Evolutionary conservation across 2,797 vertebrate species (phyloP).

Genomic region (Coendou prehensilis): DNA sequence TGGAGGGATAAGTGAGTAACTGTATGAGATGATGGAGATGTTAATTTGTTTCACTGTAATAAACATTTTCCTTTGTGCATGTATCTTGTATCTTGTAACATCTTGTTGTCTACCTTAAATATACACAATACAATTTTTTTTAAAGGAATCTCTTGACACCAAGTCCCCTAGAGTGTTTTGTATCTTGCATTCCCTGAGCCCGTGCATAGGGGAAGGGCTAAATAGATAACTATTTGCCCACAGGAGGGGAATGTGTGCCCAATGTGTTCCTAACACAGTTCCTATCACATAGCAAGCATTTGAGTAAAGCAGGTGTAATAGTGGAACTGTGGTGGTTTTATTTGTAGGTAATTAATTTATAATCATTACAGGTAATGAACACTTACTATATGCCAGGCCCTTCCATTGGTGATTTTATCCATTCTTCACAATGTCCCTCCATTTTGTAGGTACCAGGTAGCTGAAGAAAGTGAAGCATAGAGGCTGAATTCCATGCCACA

Average conservation of each 20-base stretch:
- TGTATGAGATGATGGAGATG: background rate
- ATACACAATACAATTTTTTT: background rate
- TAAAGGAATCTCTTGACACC: background rate
- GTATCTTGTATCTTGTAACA: background rate
- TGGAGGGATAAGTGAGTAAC: background rate
- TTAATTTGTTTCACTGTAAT: background rate
- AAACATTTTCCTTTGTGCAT: background rate
- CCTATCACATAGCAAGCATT: no score
- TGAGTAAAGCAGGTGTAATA: background rate
- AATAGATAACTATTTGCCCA: background rate
- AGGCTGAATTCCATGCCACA: background rate
- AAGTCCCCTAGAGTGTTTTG: accelerated
- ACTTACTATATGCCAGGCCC: no score
- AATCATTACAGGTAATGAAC: background rate
- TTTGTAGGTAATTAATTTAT: background rate
- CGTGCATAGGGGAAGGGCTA: background rate
- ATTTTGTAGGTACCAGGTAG: background rate
- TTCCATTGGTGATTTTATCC: background rate
- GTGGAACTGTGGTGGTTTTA: background rate
- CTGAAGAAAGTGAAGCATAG: background rate
- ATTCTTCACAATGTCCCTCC: background rate
- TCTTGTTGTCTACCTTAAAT: background rate
- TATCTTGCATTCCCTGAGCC: background rate
- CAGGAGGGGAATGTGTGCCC: accelerated
- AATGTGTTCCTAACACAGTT: no score